These are phyloP conservation scores for Busseola fusca DNA, from an alignment of 2,888 invertebrate genomes.

Conservation along the genomic window DNA sequence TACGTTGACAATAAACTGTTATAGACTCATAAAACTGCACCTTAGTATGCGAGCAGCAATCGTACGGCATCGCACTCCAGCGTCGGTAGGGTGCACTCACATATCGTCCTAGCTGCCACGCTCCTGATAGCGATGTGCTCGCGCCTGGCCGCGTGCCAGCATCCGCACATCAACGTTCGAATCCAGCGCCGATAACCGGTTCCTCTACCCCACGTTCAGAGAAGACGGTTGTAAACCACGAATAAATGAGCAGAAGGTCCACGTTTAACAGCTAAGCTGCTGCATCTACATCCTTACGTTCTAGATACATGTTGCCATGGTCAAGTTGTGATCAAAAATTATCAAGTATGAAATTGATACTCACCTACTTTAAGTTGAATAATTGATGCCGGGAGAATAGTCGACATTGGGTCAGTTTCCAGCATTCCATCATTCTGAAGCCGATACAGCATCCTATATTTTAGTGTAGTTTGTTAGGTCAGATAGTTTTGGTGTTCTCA, in stretches of 20 bases:
- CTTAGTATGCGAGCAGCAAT: slow-evolving; percentile 16
- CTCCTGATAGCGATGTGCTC: slow-evolving; percentile 32
- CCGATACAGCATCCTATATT: background rate
- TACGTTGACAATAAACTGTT: slow-evolving; percentile 3
- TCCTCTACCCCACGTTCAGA: slow-evolving; percentile 18
- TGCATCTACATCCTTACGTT: background rate
- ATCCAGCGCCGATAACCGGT: slow-evolving; percentile 49
- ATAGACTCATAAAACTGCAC: slow-evolving; percentile 19
- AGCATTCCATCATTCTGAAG: background rate
- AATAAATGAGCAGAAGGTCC: slow-evolving; percentile 12
- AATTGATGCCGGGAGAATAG: background rate
- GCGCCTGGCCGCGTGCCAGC: slow-evolving; percentile 45
- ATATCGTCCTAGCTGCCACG: slow-evolving; percentile 17
- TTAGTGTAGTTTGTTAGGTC: background rate
- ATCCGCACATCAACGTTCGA: slow-evolving; percentile 36
- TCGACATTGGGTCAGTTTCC: background rate
- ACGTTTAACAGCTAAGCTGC: background rate
- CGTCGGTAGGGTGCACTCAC: slow-evolving; percentile 21
- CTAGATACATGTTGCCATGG: background rate
- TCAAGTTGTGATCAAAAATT: background rate
- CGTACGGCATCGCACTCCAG: background rate
- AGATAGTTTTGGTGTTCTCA: background rate
- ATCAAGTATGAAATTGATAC: too few relatives aligned
- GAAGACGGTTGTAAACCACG: slow-evolving; percentile 2
- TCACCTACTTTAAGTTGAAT: too few relatives aligned